These are phyloP conservation scores for Drosophila meridionalis DNA, from an alignment of 2,888 invertebrate species.

Conservation along the genomic window DNA sequence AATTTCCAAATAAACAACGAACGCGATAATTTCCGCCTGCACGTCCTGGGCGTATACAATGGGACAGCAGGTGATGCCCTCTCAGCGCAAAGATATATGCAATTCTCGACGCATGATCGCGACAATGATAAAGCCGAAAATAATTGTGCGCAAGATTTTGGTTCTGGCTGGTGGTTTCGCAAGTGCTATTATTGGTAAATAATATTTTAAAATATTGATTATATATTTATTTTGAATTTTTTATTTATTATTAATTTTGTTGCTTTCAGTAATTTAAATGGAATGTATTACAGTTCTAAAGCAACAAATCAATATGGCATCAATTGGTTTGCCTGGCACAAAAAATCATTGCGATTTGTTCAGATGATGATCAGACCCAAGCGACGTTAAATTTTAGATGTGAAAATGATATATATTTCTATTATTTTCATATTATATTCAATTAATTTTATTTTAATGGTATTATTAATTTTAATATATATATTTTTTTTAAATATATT, in stretches of 20 bases:
- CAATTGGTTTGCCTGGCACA: constrained; percentile 88
- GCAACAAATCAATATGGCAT: constrained; percentile 70
- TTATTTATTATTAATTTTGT: constrained; percentile 8
- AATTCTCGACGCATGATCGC: constrained; percentile 88
- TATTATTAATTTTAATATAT: no score
- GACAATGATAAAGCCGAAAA: constrained; percentile 89
- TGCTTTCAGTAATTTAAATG: constrained; percentile 87
- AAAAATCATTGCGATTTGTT: constrained; percentile 87
- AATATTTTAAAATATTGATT: not conserved
- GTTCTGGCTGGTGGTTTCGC: constrained; percentile 91
- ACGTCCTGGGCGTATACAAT: constrained; percentile 87
- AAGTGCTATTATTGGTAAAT: constrained; percentile 88
- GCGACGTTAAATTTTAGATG: not conserved
- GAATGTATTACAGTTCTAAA: constrained; percentile 86
- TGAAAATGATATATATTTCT: not conserved
- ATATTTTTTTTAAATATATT: no score
- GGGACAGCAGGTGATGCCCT: constrained; percentile 89
- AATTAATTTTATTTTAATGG: no score
- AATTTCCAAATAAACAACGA: constrained; percentile 88
- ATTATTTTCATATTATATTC: not conserved
- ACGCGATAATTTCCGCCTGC: constrained; percentile 87
- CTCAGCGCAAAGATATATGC: constrained; percentile 88
- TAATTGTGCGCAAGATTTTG: constrained; percentile 88
- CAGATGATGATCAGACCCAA: constrained; percentile 87
- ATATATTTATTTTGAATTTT: not conserved